Evolutionary conservation across 2,113 vertebrate species (phyloP), one percentile per base, ranked within the genome.

Genomic region (Sinocyclocheilus maitianheensis): DNA sequence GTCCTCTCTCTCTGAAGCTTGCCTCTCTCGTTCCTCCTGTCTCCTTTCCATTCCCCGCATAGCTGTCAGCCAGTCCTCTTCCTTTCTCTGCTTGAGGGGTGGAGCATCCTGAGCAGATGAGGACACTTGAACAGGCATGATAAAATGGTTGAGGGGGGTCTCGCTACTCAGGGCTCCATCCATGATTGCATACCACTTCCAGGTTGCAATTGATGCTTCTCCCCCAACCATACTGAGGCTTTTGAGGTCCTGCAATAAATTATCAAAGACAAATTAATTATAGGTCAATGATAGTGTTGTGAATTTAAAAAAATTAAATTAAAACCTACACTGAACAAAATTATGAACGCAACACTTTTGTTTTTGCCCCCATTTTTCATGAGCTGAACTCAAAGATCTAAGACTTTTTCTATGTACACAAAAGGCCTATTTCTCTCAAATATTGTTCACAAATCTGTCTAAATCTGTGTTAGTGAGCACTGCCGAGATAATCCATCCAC

Each of bases 121-220:
- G 71, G 85, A 71, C 40, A 84, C 40, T 0, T 75, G 72, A 40
- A 87, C 77, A 4, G 85, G 51, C 11, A 67, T 74, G n/a, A 16
- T 40, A 30, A 82, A 85, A 9, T 43, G 67, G 51, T 11, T 72
- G 74, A 84, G 12, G 3, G 58, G 34, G 82, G 82, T 81, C n/a
- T 89, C 83, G 0, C 82, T 37, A 82, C 85, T 80, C 51, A 89
- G 71, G 3, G 88, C 88, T 24, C 81, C 82, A 60, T 89, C 88
- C 88, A 89, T 89, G 26, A 87, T 37, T 2, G 77, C 12, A 5
- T 85, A 89, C 85, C 85, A 89, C 85, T 89, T 89, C 88, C 88
- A 89, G 4, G 83, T 79, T 5, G 85, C 20, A 5, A 74, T 14
- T 6, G 63, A 30, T 1, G 63, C 13, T 16, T 87, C 72, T 63